Evolutionary conservation across 2,113 vertebrate genomes (phyloP).

Genomic region (Morone chrysops): DNA sequence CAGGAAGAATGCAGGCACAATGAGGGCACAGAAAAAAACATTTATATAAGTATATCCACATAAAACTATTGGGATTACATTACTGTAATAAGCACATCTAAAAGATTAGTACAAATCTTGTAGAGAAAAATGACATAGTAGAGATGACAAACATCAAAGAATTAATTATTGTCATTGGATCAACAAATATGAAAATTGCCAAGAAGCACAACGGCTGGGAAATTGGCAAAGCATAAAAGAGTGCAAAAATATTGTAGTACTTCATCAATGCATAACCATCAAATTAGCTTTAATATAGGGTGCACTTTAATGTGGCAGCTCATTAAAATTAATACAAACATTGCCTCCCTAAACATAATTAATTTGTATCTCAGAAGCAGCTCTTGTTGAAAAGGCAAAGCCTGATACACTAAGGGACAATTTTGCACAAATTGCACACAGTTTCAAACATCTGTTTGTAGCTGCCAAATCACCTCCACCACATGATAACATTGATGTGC

Average conservation of each 20-base stretch:
- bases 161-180: slow-evolving; percentile 27
- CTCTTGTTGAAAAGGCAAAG: slow-evolving; percentile 46
- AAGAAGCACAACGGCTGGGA: slow-evolving; percentile 4
- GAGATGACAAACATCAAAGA: slow-evolving; percentile 14
- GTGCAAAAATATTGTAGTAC: slow-evolving; percentile 33
- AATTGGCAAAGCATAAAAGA: slow-evolving; percentile 41
- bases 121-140: background rate
- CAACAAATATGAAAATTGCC: slow-evolving; percentile 30
- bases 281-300: slow-evolving; percentile 53
- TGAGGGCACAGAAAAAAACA: background rate
- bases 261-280: slow-evolving; percentile 30
- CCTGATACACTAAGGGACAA: slow-evolving; percentile 32
- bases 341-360: slow-evolving; percentile 53
- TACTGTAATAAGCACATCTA: slow-evolving; percentile 17
- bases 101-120: slow-evolving; percentile 10
- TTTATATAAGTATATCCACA: background rate
- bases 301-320: slow-evolving; percentile 56
- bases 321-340: slow-evolving; percentile 67
- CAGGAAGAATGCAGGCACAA: slow-evolving; percentile 61
- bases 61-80: slow-evolving; percentile 4
- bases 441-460: slow-evolving; percentile 38
- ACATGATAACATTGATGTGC: slow-evolving; percentile 23
- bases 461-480: slow-evolving; percentile 31
- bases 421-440: slow-evolving; percentile 49
- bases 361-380: slow-evolving; percentile 56